These are phyloP conservation scores for Regulus satrapa DNA, from an alignment of 2,113 vertebrate species.

Conservation along the genomic window DNA sequence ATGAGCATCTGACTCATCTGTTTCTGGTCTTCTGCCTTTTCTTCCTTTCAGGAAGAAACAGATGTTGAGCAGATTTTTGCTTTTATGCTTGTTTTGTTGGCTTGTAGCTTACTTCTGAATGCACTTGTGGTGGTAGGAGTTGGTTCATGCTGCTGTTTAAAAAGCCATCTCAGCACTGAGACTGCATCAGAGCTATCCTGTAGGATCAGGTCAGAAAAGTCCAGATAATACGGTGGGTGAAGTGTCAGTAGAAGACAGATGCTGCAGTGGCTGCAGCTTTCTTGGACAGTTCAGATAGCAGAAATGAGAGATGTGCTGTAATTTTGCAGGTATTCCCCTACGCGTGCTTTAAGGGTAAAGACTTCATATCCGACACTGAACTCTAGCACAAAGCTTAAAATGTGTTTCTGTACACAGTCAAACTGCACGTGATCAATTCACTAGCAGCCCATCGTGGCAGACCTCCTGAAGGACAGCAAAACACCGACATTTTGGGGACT, in stretches of 20 bases:
- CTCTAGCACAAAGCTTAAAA: background rate
- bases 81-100: background rate
- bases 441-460: background rate
- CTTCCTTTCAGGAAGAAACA: background rate
- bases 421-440: accelerated
- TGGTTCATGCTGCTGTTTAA: background rate
- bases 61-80: background rate
- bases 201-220: background rate
- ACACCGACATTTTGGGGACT: background rate
- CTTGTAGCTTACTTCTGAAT: background rate
- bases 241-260: background rate
- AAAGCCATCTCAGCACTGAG: background rate
- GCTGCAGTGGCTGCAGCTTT: background rate
- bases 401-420: background rate
- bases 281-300: background rate
- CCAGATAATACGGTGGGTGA: background rate
- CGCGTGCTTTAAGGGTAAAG: background rate
- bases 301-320: accelerated
- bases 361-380: background rate
- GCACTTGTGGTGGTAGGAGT: background rate
- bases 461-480: background rate
- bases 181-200: background rate
- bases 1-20: background rate
- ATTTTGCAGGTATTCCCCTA: background rate
- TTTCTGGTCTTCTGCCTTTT: background rate